Evolutionary conservation across 92 coral and sea anemone species (phyloP).

Genomic region (Phymanthus crucifer): DNA sequence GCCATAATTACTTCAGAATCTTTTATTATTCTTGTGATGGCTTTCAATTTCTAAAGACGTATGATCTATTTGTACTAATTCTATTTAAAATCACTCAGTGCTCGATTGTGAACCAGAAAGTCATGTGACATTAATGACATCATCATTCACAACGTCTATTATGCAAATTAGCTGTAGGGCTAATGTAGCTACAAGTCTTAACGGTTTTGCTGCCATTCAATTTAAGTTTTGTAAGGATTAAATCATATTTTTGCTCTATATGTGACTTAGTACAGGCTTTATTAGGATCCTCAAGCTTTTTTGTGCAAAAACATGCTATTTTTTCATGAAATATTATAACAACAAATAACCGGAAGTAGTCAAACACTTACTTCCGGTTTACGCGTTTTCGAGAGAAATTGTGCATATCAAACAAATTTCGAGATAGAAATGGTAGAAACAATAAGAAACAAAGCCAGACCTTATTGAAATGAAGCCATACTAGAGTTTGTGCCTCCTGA

Average conservation of each 20-base stretch:
- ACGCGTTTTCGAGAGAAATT: neutral
- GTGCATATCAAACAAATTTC: neutral
- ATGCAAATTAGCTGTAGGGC: neutral
- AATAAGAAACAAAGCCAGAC: neutral
- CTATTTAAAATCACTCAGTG: neutral
- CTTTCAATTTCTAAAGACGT: neutral
- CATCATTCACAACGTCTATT: neutral
- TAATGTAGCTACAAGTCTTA: neutral
- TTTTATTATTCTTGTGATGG: neutral
- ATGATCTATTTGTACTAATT: neutral
- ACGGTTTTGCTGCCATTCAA: neutral
- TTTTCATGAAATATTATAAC: too few species aligned
- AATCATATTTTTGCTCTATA: neutral
- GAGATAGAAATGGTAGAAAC: neutral
- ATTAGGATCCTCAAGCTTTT: neutral
- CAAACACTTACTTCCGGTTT: conserved; percentile 2
- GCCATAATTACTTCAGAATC: neutral
- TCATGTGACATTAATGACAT: neutral
- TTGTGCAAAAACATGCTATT: neutral
- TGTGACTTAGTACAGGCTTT: neutral
- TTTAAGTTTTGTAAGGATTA: too few species aligned
- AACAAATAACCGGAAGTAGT: too few species aligned
- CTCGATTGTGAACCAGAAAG: neutral
- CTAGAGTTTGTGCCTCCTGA: neutral
- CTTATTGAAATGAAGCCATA: neutral